Base-by-base conservation (phyloP, 2,797 vertebrate genomes). In the Ataeniobius toweri region DNA sequence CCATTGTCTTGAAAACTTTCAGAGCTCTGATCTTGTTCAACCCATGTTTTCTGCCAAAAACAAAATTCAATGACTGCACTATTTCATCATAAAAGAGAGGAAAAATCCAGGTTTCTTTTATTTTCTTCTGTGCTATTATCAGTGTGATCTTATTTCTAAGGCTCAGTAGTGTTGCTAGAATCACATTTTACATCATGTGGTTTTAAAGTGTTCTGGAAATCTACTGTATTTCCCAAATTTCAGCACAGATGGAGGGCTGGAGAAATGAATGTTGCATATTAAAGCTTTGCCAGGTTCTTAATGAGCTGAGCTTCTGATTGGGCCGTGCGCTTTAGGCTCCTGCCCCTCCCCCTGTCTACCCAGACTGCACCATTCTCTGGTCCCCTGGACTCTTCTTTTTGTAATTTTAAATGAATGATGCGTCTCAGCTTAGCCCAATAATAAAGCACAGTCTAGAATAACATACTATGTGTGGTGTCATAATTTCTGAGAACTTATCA, bases 381-480 rank as follows among this genome's bases (percentile, higher is more conserved):
- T 98, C 96, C 96, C 97, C 97, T 96, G 97, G 98, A 97, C 96
- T 97, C 96, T 91, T 97, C 96, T 97, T 99, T 69, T 98, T 98
- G 94, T 96, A 95, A 99, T 98, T 97, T 95, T 98, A 98, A 93
- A 97, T 98, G 98, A 98, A 98, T 98, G 97, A 99, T 96, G 98
- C 97, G 97, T 99, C 97, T 97, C 97, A 97, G 98, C 97, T 99
- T 99, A 98, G 97, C 97, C 97, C 97, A 94, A 94, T 98, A 99
- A 99, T 98, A 99, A 99, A 99, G 97, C 98, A 99, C 97, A 99
- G 97, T 98, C 97, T 98, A 98, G 97, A 97, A 97, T 96, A 96
- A 97, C 95, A 85, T 76, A 56, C 82, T 94, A 31, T 74, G 90
- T 89, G 89, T 94, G n/a, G n/a, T 87, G 92, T 93, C 85, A 41